A percentile compares a stretch with the other conserved stretches of the same genome.
These are phyloP conservation scores for Gouania willdenowi DNA, from an alignment of 2,797 vertebrate genomes.

Conservation along the genomic window DNA sequence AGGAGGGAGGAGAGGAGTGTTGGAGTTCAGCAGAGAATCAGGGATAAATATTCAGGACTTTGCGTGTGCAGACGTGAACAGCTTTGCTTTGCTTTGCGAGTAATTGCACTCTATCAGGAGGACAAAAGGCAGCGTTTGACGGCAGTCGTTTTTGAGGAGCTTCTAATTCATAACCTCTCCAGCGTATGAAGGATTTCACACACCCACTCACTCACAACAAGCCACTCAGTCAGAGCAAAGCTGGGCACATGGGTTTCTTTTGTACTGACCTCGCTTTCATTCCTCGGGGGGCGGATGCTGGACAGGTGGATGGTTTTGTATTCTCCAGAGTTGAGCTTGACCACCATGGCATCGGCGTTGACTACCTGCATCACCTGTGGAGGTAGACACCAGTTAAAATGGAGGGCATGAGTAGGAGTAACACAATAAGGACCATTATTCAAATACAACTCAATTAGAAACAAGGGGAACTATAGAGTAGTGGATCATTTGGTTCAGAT, in stretches of 20 bases:
- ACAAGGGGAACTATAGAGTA: slow-evolving; percentile 3
- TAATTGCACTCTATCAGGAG: too few species aligned
- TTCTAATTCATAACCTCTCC: slow-evolving; percentile 14
- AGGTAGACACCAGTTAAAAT: too few species aligned
- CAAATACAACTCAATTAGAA: slow-evolving; percentile 3
- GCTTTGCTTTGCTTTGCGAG: too few species aligned
- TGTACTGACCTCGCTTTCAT: slow-evolving; percentile 84
- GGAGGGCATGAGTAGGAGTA: neutral
- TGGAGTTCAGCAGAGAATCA: neutral
- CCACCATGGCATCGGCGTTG: slow-evolving; percentile 92
- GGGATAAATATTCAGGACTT: neutral
- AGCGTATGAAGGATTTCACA: slow-evolving; percentile 1
- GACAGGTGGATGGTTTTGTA: slow-evolving; percentile 95
- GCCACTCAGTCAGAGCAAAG: neutral
- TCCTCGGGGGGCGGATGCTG: slow-evolving; percentile 91
- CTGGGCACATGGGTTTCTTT: neutral
- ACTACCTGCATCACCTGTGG: slow-evolving; percentile 93
- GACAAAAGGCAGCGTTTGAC: too few species aligned
- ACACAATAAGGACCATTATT: neutral
- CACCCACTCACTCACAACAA: neutral
- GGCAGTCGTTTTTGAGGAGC: neutral
- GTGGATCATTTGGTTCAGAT: slow-evolving; percentile 7
- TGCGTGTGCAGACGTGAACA: too few species aligned
- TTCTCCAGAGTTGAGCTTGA: slow-evolving; percentile 93
- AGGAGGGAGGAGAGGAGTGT: neutral